Evolutionary conservation across 2,888 invertebrate genomes (phyloP).

Genomic region (Aspidiotus destructor): DNA sequence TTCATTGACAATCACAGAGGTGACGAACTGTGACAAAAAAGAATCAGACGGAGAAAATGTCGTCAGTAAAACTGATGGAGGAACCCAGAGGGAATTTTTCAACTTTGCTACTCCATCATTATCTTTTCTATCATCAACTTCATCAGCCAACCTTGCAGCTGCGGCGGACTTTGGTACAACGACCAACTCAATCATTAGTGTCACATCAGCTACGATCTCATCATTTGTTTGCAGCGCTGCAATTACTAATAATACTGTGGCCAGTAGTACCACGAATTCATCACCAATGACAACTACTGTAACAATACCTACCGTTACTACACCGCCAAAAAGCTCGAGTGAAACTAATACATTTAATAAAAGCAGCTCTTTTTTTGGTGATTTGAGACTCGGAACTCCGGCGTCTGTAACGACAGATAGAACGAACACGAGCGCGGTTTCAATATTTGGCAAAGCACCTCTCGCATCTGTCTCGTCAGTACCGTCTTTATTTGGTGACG

Average conservation of each 20-base stretch:
- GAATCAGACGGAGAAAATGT: not conserved
- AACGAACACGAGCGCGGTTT: not conserved
- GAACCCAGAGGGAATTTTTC: not conserved
- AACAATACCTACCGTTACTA: not conserved
- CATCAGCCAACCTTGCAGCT: not conserved
- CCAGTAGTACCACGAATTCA: not conserved
- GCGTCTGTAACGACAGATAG: no score
- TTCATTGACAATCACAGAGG: constrained; percentile 12
- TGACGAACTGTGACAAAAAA: not conserved
- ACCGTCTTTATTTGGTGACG: not conserved
- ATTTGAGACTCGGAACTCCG: not conserved
- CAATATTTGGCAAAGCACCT: constrained; percentile 18
- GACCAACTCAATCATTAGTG: no score
- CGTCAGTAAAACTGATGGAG: not conserved
- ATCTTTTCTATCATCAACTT: constrained; percentile 4
- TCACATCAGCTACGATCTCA: no score
- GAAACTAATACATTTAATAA: not conserved
- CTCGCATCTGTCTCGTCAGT: not conserved
- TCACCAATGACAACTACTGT: not conserved
- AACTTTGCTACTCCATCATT: not conserved
- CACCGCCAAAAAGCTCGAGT: no score
- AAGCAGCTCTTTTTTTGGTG: constrained; percentile 18
- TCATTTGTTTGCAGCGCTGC: not conserved
- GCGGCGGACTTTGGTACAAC: not conserved
- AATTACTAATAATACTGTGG: not conserved